Conservation (phyloP, 2,113 vertebrate species). For the Brienomyrus longianalis region DNA sequence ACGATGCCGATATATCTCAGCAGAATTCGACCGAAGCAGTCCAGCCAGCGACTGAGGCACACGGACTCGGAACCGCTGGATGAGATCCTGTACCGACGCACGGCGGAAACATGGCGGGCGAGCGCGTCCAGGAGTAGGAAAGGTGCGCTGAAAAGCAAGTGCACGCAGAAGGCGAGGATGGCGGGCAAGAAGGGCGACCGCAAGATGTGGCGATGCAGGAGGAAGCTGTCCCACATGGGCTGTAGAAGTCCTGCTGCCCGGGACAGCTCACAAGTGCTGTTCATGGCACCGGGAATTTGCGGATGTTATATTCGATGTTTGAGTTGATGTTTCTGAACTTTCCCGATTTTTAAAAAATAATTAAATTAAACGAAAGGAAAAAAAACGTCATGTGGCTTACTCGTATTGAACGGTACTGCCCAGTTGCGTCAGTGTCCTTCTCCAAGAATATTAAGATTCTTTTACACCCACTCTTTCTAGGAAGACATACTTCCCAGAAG, state of each 20-base stretch:
- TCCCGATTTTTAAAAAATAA: background rate
- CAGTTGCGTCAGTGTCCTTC: background rate
- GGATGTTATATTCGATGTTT: background rate
- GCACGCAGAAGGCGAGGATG: conserved; percentile 41
- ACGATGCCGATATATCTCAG: conserved; percentile 41
- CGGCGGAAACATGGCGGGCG: conserved; percentile 20
- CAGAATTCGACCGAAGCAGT: conserved; percentile 44
- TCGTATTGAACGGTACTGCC: background rate
- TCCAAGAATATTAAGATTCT: background rate
- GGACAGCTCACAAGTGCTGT: background rate
- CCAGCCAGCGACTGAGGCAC: conserved; percentile 29
- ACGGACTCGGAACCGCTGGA: conserved; percentile 18
- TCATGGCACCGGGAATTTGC: conserved; percentile 5
- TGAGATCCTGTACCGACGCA: conserved; percentile 46
- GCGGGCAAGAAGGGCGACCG: conserved; percentile 43
- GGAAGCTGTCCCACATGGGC: conserved; percentile 47
- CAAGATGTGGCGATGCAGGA: conserved; percentile 26
- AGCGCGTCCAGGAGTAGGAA: conserved; percentile 54
- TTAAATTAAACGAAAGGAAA: background rate
- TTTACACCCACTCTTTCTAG: background rate
- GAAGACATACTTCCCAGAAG: background rate
- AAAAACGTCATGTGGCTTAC: background rate
- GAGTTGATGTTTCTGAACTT: background rate
- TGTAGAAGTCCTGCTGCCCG: conserved; percentile 30
- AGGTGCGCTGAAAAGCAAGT: conserved; percentile 50